Percentiles rank a stretch among this genome's conserved stretches.
Evolutionary conservation across 1,140 invertebrate genomes (phyloP).

Genomic region (Tenebrio molitor): DNA sequence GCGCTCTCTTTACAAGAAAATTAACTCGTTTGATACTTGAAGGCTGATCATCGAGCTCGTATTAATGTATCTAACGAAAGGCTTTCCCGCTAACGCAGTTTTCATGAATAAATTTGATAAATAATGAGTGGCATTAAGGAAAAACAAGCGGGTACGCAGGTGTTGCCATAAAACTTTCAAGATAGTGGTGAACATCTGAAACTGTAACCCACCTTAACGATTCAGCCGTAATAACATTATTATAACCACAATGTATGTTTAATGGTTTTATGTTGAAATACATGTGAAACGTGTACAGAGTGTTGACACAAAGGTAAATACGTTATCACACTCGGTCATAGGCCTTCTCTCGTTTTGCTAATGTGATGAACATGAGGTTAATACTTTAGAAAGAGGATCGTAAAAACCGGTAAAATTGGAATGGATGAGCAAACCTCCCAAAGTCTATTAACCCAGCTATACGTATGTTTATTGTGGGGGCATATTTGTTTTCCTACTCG

Average conservation of each 20-base stretch:
- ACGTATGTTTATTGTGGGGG: slow-evolving; percentile 20
- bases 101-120: no score
- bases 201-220: neutral
- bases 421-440: slow-evolving; percentile 8
- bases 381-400: slow-evolving; percentile 21
- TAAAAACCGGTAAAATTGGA: neutral
- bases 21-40: no score
- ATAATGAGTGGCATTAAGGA: no score
- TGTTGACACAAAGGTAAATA: neutral
- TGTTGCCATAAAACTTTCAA: neutral
- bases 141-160: neutral
- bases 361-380: slow-evolving; percentile 9
- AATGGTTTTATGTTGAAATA: slow-evolving; percentile 19
- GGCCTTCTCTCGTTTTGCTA: neutral
- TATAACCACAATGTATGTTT: slow-evolving; percentile 4
- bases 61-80: no score
- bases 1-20: no score
- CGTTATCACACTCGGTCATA: neutral
- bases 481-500: neutral
- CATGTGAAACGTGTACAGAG: neutral
- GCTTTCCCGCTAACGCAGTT: no score
- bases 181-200: neutral
- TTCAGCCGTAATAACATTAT: neutral
- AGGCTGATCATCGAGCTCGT: no score
- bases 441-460: slow-evolving; percentile 3